Base-by-base conservation (phyloP, 2,888 invertebrate species). In the Pterostichus niger region DNA sequence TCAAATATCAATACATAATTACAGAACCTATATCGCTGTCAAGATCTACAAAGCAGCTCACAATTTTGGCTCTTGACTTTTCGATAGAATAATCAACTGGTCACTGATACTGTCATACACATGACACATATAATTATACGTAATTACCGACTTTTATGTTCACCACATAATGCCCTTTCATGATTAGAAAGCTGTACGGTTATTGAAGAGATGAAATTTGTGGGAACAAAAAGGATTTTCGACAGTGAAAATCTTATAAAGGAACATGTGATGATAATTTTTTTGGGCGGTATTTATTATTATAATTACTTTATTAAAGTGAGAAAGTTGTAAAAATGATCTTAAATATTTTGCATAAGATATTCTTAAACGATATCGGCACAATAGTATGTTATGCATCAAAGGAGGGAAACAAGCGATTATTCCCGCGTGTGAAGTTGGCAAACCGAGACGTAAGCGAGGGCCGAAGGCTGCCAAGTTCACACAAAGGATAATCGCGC, bases 1-100 rank as follows among this genome's bases (percentile, higher is more conserved):
- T 24, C 40, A 77, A 77, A 56, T 56, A 77, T 77, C 56, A 77
- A 77, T 77, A 77, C 77, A 77, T 77, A 77, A 77, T 77, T 77
- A 77, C 77, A 77, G 77, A 40, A 56, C 77, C 56, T 40, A 56
- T 77, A 77, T 77, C 77, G 77, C 77, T 77, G 77, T 77, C 77
- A 77, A 13, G 6, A 0, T 10, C 2, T 5, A 77, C 54, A 56
- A 77, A 56, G 40, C 56, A 11, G 11, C 77, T 13, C 15, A 56
- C 4, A 77, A n/a, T 76, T 77, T 77, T 33, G 56, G 56, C 46
- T 35, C 77, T 77, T 10, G 33, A 56, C 7, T 11, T 24, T 17
- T 17, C 6, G 56, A 35, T 77, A n/a, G 15, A 77, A 77, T 54
- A 77, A 77, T 56, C 40, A 56, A 56, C 40, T 77, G 77, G 54